Conservation (phyloP, 2,888 invertebrate species). For the Nyleta sp. region DNA sequence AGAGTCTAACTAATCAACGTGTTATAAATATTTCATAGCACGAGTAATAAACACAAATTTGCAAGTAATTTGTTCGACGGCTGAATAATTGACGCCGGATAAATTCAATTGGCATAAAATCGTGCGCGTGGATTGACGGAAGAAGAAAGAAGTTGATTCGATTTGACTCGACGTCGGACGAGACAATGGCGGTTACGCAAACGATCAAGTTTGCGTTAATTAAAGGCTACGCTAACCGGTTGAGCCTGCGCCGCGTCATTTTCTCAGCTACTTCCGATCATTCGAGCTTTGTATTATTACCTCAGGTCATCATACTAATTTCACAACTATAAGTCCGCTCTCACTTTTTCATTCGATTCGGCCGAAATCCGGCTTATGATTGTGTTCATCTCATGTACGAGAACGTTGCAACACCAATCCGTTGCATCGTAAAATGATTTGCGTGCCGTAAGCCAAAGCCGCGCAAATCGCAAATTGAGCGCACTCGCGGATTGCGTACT, state of each 20-base stretch:
- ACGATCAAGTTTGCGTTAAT: constrained; percentile 36
- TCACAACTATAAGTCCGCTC: constrained; percentile 60
- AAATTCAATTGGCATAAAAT: no score
- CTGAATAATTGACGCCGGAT: no score
- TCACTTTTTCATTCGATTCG: constrained; percentile 63
- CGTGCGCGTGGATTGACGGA: neutral
- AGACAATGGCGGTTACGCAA: constrained; percentile 41
- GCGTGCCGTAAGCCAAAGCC: constrained; percentile 27
- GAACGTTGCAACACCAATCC: constrained; percentile 34
- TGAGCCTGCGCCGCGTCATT: constrained; percentile 34
- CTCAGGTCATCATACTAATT: constrained; percentile 60
- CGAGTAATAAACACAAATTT: no score
- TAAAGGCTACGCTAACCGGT: constrained; percentile 38
- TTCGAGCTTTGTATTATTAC: constrained; percentile 56
- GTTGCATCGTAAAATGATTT: constrained; percentile 53
- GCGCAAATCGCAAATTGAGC: constrained; percentile 41
- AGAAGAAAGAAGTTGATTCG: no score
- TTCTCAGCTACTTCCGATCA: constrained; percentile 56
- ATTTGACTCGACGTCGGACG: constrained; percentile 9
- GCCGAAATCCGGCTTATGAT: constrained; percentile 54
- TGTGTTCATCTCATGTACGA: constrained; percentile 50
- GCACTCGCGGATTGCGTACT: constrained; percentile 13
- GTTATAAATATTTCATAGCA: no score
- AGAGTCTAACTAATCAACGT: no score
- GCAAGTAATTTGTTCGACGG: no score